Evolutionary conservation across 64 coral and sea anemone genomes (phyloP), one percentile per base, ranked within the genome.

Genomic region (Dendrophyllia cribrosa): DNA sequence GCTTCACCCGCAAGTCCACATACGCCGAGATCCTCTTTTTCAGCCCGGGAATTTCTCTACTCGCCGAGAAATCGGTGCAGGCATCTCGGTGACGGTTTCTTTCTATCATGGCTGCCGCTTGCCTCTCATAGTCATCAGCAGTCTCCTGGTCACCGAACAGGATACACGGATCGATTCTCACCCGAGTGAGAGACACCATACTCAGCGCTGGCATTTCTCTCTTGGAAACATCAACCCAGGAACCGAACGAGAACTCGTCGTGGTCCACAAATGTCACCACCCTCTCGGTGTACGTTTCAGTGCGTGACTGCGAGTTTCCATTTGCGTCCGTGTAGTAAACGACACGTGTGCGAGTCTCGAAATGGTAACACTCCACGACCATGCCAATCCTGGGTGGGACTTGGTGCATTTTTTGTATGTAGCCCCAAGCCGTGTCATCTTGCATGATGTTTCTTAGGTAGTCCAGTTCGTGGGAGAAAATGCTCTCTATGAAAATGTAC

Each of bases 401-500:
- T 6, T 83, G 12, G 2, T 94, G 95, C 95, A 97, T 94, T 16
- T 88, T 77, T 23, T 90, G 82, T 21, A 97, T 70, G 45, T 97
- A 97, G 67, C 79, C 87, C 95, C 92, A 94, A 19, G 95, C 95
- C 9, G 95, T 94, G 22, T 97, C 92, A 20, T 97, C 95, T 55
- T 88, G 59, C 88, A 97, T 91, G 67, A 97, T 94, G 23, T 94
- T 97, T 50, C 58, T 82, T 14, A 97, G 43, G 43, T 97, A 97
- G 51, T 79, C 73, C 76, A 85, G 21, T 64, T 97, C 95, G 60
- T 94, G 92, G 4, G 92, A 94, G 88, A 64, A 97, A 25, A 53
- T 51, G 45, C 95, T 97, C 51, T 97, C 95, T 19, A 94, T 74
- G 7, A 97, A 52, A 4, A 97, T 87, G 17, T 91, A 55, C 26